Evolutionary conservation across 2,888 invertebrate genomes (phyloP).

Genomic region (Ophion ellenae): DNA sequence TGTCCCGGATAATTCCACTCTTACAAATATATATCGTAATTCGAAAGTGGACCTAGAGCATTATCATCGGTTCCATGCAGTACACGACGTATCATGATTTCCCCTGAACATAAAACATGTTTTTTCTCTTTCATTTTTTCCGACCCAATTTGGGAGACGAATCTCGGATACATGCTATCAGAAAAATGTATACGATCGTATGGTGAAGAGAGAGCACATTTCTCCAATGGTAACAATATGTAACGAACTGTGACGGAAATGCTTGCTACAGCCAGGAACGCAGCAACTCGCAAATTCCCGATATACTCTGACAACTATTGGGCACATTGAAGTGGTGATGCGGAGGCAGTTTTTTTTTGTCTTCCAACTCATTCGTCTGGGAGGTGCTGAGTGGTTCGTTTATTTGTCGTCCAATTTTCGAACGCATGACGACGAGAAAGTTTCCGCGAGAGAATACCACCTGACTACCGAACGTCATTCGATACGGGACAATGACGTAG

Average conservation of each 20-base stretch:
- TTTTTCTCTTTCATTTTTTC: neutral
- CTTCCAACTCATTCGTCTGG: constrained; percentile 47
- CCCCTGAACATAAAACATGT: constrained; percentile 55
- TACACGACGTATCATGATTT: constrained; percentile 65
- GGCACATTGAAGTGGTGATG: constrained; percentile 49
- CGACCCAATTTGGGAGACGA: constrained; percentile 44
- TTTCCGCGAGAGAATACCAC: constrained; percentile 9
- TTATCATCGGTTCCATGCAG: constrained; percentile 66
- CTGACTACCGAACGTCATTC: neutral
- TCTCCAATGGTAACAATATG: constrained; percentile 12
- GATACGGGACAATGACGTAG: constrained; percentile 17
- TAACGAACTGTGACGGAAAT: constrained; percentile 11
- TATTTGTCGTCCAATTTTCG: constrained; percentile 30
- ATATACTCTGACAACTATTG: constrained; percentile 30
- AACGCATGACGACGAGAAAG: constrained; percentile 2
- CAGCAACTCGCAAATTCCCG: neutral
- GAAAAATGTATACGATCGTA: constrained; percentile 43
- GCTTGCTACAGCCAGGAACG: neutral
- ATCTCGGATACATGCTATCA: constrained; percentile 61
- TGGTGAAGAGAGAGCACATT: constrained; percentile 27
- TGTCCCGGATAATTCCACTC: constrained; percentile 32
- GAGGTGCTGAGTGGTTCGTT: constrained; percentile 69
- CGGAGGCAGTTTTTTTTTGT: constrained; percentile 12
- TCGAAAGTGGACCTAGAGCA: constrained; percentile 47
- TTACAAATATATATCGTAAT: constrained; percentile 40